Conservation (phyloP, 2,113 vertebrate species). For the Corapipo altera region DNA sequence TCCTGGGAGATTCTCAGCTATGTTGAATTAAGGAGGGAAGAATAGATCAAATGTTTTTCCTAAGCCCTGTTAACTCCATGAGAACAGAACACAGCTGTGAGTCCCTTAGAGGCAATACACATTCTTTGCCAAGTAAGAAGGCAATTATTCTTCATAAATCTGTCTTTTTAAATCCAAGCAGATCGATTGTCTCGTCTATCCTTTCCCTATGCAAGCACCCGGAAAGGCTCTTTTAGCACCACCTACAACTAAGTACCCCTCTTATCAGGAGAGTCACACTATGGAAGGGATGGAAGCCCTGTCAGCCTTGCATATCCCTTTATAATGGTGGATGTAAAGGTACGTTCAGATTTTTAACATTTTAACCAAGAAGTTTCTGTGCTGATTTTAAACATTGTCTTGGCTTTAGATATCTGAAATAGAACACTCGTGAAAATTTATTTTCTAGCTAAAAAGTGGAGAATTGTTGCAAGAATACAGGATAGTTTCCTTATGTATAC, state of each 20-base stretch:
- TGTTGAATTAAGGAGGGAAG: slow-evolving; percentile 27
- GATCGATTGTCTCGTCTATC: slow-evolving; percentile 13
- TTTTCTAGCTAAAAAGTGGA: background rate
- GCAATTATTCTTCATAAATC: slow-evolving; percentile 47
- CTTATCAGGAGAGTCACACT: background rate
- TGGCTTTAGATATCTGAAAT: background rate
- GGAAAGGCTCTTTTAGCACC: background rate
- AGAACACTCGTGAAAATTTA: background rate
- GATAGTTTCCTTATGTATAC: background rate
- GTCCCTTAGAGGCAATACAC: slow-evolving; percentile 23
- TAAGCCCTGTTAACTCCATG: slow-evolving; percentile 8
- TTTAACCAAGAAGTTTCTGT: background rate
- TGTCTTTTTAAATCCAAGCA: slow-evolving; percentile 50
- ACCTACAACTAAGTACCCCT: background rate
- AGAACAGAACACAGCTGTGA: slow-evolving; percentile 51
- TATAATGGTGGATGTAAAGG: background rate
- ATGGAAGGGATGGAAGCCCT: background rate
- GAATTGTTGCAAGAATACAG: background rate
- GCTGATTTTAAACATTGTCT: background rate
- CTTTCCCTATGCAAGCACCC: background rate
- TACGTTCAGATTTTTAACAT: background rate
- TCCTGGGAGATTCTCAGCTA: slow-evolving; percentile 1
- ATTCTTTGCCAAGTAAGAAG: slow-evolving; percentile 28
- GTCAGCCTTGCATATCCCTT: background rate
- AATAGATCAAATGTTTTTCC: slow-evolving; percentile 29